Base-by-base conservation (phyloP, 2,113 vertebrate species). In the Thryonomys swinderianus region DNA sequence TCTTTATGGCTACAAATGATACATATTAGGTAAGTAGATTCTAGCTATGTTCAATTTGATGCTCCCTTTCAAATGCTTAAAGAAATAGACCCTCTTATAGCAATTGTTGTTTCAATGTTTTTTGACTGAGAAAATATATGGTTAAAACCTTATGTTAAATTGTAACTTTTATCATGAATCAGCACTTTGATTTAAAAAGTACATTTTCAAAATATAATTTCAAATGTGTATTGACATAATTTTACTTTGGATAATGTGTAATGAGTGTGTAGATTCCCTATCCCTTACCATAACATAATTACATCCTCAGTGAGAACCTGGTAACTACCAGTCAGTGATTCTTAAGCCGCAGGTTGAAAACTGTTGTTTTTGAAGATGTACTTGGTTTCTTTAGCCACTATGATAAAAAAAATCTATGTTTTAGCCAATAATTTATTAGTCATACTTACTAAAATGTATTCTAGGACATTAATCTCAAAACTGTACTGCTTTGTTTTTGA, bases 91-190 rank as follows among this genome's bases (percentile, higher is more conserved):
- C 25, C 2, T 96, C 88, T 42, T 40, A 6, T 57, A 57, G 61
- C 11, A 79, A 21, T 40, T 82, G 45, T 85, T 95, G 27, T 88
- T 96, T 87, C 45, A 76, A 23, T 94, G 40, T 79, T 34, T 37
- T 79, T 82, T 94, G 57, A 79, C 82, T 94, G 37, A 87, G 40
- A 96, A 79, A 80, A 81, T 84, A 42, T 17, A 64, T 69, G 66
- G 40, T 20, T 16, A 57, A 82, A 92, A 71, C 10, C 37, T 34
- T 61, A 76, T 85, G 5, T 81, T 78, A 42, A 93, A 76, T 81
- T 91, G 34, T 74, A 11, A 53, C 27, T 69, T 85, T 94, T 95
- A 40, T 42, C 94, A 37, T 27, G 21, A 61, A 37, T 85, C 51
- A 85, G 11, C 20, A 88, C 57, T 92, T 86, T 78, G 85, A 62